phyloP scores from a whole-genome alignment of 2,888 invertebrate genomes.

The Caenorhabditis afra region DNA sequence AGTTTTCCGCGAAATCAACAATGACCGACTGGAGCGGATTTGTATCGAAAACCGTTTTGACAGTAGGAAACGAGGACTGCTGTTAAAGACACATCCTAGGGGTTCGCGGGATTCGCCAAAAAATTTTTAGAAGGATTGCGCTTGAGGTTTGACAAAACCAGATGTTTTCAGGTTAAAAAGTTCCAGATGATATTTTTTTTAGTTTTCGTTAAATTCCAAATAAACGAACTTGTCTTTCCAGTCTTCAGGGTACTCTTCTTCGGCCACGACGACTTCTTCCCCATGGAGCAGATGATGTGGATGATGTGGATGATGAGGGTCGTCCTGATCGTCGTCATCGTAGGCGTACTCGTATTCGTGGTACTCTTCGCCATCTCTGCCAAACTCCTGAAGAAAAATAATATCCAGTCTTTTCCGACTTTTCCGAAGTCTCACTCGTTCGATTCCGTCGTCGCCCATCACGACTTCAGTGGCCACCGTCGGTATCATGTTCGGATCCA shows the following conservation, averaged over 20 bases:
- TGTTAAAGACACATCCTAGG: no score
- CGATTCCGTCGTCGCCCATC: constrained; percentile 48
- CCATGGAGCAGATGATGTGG: constrained; percentile 19
- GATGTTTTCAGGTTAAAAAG: no score
- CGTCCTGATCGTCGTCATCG: constrained; percentile 37
- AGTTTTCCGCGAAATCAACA: no score
- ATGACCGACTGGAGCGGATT: no score
- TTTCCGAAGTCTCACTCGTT: no score
- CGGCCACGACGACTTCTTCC: constrained; percentile 39
- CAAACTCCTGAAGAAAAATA: constrained; percentile 16
- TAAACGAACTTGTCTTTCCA: constrained; percentile 31
- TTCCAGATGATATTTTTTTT: not conserved
- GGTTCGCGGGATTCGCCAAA: no score
- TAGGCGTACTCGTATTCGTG: constrained; percentile 48
- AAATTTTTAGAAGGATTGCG: no score
- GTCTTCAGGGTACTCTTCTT: constrained; percentile 31
- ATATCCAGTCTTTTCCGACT: no score
- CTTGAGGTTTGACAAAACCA: no score
- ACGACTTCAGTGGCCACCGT: constrained; percentile 55
- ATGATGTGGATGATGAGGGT: not conserved
- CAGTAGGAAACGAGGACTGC: no score
- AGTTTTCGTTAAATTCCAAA: not conserved
- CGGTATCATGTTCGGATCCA: constrained; percentile 51
- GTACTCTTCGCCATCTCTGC: constrained; percentile 3
- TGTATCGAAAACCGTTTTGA: no score